Percentiles rank a stretch among this genome's conserved stretches.
phyloP scores from a whole-genome alignment of 2,797 vertebrate genomes.

The Liasis olivaceus region DNA sequence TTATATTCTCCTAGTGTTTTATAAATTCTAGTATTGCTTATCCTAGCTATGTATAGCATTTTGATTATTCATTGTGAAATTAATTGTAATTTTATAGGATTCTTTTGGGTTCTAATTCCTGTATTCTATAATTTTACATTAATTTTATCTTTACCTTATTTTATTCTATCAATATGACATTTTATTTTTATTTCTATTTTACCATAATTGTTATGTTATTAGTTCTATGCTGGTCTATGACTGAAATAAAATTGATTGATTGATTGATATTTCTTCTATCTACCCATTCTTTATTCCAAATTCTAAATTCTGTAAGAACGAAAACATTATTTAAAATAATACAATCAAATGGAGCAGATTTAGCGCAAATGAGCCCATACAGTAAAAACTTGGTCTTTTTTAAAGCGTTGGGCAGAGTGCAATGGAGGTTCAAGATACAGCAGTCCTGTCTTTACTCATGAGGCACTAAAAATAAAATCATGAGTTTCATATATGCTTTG shows the following conservation, averaged over 20 bases:
- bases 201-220: no score
- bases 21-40: neutral
- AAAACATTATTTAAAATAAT: neutral
- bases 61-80: neutral
- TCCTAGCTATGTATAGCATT: neutral
- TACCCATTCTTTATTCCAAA: neutral
- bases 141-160: no score
- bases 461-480: neutral
- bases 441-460: neutral
- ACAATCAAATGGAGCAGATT: neutral
- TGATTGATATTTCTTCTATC: neutral
- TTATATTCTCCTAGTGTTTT: neutral
- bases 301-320: neutral
- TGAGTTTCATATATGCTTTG: fast-evolving
- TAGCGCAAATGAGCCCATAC: neutral
- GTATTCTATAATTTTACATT: no score
- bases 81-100: no score
- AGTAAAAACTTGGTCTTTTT: neutral
- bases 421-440: neutral
- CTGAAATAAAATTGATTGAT: neutral
- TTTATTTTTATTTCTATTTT: no score
- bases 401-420: neutral
- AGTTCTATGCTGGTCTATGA: neutral
- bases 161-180: no score
- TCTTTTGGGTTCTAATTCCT: no score